phyloP scores from a whole-genome alignment of 2,113 vertebrate genomes.

The Pelecanoides urinatrix region DNA sequence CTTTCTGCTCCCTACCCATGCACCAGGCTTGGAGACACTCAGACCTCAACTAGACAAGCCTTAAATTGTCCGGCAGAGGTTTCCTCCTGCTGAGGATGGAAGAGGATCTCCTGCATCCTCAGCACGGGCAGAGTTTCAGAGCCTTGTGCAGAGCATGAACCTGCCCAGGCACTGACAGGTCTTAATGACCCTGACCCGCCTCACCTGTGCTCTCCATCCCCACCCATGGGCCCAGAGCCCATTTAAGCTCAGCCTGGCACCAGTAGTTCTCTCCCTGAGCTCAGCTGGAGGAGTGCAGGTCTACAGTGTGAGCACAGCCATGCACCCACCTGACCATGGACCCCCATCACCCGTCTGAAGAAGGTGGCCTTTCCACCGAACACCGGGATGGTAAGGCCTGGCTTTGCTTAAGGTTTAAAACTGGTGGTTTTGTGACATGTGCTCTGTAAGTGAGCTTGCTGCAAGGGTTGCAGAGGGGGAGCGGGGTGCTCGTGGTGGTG shows the following conservation, averaged over 20 bases:
- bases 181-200: neutral
- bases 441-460: neutral
- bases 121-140: neutral
- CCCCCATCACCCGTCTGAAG: accelerated
- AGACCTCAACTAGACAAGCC: neutral
- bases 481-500: accelerated
- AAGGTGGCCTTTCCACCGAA: accelerated
- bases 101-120: neutral
- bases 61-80: neutral
- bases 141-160: neutral
- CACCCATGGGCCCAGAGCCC: neutral
- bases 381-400: accelerated
- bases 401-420: neutral
- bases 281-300: accelerated
- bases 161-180: neutral
- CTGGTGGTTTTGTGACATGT: accelerated
- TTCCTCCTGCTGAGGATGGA: neutral
- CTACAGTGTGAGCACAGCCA: accelerated
- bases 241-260: neutral
- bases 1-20: neutral
- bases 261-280: accelerated
- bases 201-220: neutral
- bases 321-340: accelerated
- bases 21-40: neutral
- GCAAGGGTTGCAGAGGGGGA: neutral